These are phyloP conservation scores for Metopia argyrocephala DNA, from an alignment of 2,888 invertebrate genomes.

Conservation along the genomic window DNA sequence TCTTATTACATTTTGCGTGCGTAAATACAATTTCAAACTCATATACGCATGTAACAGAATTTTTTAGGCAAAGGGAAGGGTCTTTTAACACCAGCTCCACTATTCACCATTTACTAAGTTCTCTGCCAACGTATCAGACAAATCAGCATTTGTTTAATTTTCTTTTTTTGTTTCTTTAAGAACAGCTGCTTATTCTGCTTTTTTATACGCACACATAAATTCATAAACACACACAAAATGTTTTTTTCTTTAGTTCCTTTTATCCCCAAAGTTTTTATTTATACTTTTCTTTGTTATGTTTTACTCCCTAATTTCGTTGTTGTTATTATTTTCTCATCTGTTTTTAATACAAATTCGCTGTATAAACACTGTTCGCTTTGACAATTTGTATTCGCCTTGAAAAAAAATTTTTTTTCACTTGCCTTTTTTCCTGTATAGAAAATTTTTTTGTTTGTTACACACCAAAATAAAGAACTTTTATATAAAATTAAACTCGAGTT, in stretches of 20 bases:
- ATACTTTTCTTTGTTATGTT: constrained; percentile 51
- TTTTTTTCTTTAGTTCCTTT: constrained; percentile 45
- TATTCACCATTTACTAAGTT: constrained; percentile 5
- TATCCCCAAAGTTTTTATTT: constrained; percentile 50
- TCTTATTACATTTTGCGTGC: constrained; percentile 28
- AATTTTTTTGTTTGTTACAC: constrained; percentile 27
- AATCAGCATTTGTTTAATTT: constrained; percentile 35
- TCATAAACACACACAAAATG: constrained; percentile 17
- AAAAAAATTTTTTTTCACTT: constrained; percentile 50
- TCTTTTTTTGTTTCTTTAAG: constrained; percentile 32
- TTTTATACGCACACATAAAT: constrained; percentile 7
- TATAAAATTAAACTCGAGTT: not conserved
- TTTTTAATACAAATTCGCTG: constrained; percentile 51
- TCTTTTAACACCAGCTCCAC: constrained; percentile 30
- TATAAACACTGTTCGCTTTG: constrained; percentile 45
- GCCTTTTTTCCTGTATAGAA: constrained; percentile 8
- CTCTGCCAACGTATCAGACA: constrained; percentile 7
- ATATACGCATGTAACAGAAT: constrained; percentile 14
- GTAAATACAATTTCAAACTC: constrained; percentile 22
- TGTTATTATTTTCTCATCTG: constrained; percentile 62
- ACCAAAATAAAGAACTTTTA: constrained; percentile 33
- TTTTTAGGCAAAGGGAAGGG: not conserved
- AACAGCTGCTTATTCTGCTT: constrained; percentile 51
- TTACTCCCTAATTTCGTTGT: constrained; percentile 50
- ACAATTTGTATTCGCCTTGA: constrained; percentile 48